Base-by-base conservation (phyloP, 2,888 invertebrate species). In the Coelogynopora nodosa region DNA sequence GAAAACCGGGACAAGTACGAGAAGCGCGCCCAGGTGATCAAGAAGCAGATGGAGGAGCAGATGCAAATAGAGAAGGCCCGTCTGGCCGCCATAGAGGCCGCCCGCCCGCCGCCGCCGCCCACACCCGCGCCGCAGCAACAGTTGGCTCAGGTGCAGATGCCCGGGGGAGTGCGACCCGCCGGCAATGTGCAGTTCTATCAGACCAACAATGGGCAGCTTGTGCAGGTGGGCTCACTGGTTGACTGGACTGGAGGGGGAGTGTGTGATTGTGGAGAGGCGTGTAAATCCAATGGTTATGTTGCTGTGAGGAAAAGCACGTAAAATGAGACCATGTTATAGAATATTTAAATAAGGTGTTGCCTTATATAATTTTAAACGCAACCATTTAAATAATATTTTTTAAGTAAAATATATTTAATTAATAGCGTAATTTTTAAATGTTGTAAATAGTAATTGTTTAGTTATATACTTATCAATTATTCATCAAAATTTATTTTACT, bases 1-100 rank as follows among this genome's bases (percentile, higher is more conserved):
- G 94, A 94, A 86, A 96, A 96, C 89, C 97, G 98, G 91, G 96
- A 96, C 92, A 94, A 94, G 88, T 99, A 97, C 95, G 98, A 99
- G 93, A 97, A 97, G 91, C 94, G 95, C 86, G 98, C 99, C 0
- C 94, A 94, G 31, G 94, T 94, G 90, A 94, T 96, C 91, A 98
- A 90, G 86, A 90, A 89, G 85, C 67, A 88, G 28, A 90, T 90
- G 30, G 90, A 91, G 0, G 96, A 96, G 91, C 96, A 97, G 91
- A 94, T 94, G 10, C 94, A 95, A 29, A 94, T 95, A 0, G 93
- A 94, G 87, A 90, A 90, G 86, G 82, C 82, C 31, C 31, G 30
- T 23, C 67, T 67, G 30, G 27, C 67, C 0, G 84, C 31, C 31
- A 18, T 31, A 2, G 91, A 91, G 83, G 90, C 91, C 0, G 90